These are phyloP conservation scores for Chaenodraco wilsoni DNA, from an alignment of 2,797 vertebrate genomes.

Conservation along the genomic window DNA sequence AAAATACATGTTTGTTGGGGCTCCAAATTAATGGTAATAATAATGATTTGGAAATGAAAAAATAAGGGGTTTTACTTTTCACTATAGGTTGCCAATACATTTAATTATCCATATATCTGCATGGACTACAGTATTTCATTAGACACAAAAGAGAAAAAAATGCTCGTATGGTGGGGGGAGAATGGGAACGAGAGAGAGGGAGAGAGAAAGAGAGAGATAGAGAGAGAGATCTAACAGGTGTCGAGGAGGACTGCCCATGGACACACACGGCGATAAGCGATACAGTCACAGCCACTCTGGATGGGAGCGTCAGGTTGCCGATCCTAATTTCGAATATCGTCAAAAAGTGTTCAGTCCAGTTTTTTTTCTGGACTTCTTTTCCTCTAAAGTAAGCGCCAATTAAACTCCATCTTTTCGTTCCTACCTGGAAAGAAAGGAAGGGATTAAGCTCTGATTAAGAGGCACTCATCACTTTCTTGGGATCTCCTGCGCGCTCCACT, in stretches of 20 bases:
- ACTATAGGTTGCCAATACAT: neutral
- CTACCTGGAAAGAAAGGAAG: constrained; percentile 34
- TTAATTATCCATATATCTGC: neutral
- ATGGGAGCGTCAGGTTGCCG: constrained; percentile 40
- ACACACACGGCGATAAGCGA: constrained; percentile 52
- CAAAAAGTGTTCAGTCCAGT: constrained; percentile 42
- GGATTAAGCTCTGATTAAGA: constrained; percentile 64
- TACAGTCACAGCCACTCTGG: constrained; percentile 47
- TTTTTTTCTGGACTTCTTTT: constrained; percentile 26
- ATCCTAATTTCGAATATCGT: constrained; percentile 47
- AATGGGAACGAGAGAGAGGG: constrained; percentile 25
- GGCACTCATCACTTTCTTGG: constrained; percentile 67
- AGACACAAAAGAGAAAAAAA: neutral
- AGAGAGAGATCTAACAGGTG: constrained; percentile 84
- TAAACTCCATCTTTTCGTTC: neutral
- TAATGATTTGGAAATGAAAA: neutral
- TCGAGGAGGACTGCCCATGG: constrained; percentile 65
- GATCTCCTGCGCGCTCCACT: constrained; percentile 46
- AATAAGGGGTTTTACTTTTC: neutral
- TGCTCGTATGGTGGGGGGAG: constrained; percentile 17
- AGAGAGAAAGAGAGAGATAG: constrained; percentile 50
- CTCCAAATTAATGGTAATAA: neutral
- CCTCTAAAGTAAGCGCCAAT: constrained; percentile 36
- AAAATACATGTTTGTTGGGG: neutral
- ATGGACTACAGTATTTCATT: neutral